phyloP scores from a whole-genome alignment of 2,888 invertebrate species.

The Trichacis sp. region DNA sequence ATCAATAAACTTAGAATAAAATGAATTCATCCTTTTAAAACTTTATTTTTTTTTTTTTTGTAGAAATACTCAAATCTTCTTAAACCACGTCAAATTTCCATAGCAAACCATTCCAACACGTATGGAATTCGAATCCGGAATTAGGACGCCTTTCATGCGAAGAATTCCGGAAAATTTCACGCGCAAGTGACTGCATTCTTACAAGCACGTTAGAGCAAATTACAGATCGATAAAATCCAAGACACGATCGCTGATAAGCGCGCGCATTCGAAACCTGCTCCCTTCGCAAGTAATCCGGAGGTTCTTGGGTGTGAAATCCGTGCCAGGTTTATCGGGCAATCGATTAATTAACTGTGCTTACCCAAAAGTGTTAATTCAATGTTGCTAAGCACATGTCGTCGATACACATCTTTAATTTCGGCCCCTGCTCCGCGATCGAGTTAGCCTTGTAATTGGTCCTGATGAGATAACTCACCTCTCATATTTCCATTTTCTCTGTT shows the following conservation, averaged over 20 bases:
- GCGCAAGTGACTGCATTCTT: slow-evolving; percentile 22
- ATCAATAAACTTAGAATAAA: too few relatives aligned
- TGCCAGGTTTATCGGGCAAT: slow-evolving; percentile 46
- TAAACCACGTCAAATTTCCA: too few relatives aligned
- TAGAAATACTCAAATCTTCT: too few relatives aligned
- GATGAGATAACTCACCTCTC: slow-evolving; percentile 49
- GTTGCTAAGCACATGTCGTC: slow-evolving; percentile 55
- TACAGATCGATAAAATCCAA: slow-evolving; percentile 39
- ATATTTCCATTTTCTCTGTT: slow-evolving; percentile 43
- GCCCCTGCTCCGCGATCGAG: slow-evolving; percentile 23
- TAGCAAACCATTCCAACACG: too few relatives aligned
- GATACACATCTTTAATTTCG: slow-evolving; percentile 63
- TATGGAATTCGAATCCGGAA: too few relatives aligned
- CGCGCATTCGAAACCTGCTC: slow-evolving; percentile 31
- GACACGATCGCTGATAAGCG: slow-evolving; percentile 45
- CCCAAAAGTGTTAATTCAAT: slow-evolving; percentile 59
- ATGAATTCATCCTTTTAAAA: too few relatives aligned
- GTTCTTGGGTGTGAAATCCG: slow-evolving; percentile 44
- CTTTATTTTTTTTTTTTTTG: too few relatives aligned
- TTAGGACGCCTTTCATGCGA: background rate
- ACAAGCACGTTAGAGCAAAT: slow-evolving; percentile 11
- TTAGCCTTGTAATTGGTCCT: slow-evolving; percentile 52
- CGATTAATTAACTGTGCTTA: slow-evolving; percentile 55
- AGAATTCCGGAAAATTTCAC: slow-evolving; percentile 45
- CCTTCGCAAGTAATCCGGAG: slow-evolving; percentile 30